Conservation (phyloP, 2,797 vertebrate genomes). For the Chrysocyon brachyurus region DNA sequence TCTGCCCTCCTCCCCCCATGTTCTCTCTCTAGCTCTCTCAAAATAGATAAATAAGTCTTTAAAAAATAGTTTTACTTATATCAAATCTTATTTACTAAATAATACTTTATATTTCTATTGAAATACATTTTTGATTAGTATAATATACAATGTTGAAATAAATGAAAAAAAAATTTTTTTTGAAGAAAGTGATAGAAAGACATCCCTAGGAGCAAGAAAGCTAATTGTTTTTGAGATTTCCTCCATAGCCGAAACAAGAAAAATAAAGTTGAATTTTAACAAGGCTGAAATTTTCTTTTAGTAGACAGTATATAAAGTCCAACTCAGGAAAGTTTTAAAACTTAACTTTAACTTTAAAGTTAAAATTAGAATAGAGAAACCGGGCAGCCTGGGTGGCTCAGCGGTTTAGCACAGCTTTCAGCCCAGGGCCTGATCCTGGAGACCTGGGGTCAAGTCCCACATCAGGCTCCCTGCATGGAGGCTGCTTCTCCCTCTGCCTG, state of each 20-base stretch:
- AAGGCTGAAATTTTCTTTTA: slow-evolving; percentile 27
- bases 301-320: not conserved
- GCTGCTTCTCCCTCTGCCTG: no score
- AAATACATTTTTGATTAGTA: slow-evolving; percentile 35
- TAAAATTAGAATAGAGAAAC: slow-evolving; percentile 46
- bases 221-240: slow-evolving; percentile 33
- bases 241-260: slow-evolving; percentile 5
- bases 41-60: no score
- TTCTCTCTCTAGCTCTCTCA: no score
- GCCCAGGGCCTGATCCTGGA: no score
- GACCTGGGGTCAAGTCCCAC: no score
- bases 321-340: slow-evolving; percentile 25
- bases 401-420: no score
- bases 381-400: not conserved
- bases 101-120: slow-evolving; percentile 20
- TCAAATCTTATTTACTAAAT: not conserved
- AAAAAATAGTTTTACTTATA: not conserved
- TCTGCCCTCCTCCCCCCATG: no score
- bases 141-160: slow-evolving; percentile 37
- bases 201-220: not conserved
- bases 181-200: slow-evolving; percentile 14
- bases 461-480: no score
- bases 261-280: slow-evolving; percentile 57
- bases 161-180: not conserved
- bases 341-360: not conserved